Base-by-base conservation (phyloP, 2,113 vertebrate species). In the Solea senegalensis region DNA sequence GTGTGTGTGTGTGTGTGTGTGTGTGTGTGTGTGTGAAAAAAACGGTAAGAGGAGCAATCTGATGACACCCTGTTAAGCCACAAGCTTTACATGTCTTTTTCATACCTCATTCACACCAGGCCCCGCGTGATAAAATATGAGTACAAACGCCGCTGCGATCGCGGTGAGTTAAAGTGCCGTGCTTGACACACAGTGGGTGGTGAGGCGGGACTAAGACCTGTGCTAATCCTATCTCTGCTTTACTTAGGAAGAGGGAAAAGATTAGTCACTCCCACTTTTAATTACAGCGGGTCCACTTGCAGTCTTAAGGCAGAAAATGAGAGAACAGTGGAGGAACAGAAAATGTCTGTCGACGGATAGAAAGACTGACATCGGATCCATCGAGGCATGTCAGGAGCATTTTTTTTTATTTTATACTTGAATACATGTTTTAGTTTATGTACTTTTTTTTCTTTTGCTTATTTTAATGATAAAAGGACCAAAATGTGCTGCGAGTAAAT, bases 181-280 rank as follows among this genome's bases (percentile, higher is more conserved):
- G 79, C 57, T 69, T 74, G 57, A 58, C 52, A 43, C 79, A 76
- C 81, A 82, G 79, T 72, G 81, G 79, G 76, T 69, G 78, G 76
- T 48, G 73, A 76, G 65, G 68, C 81, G 78, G 71, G 58, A 72
- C 76, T 84, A 74, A 81, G 74, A 82, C 81, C 79, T 55, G 43
- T 58, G 74, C 57, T 85, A 82, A 89, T 84, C 78, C 77, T 28
- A 80, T 65, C 59, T 65, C 75, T 40, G 39, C 65, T 71, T 61
- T 40, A 27, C 65, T 71, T 61, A 55, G 67, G 49, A 60, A 34
- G 54, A 72, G 50, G 21, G 62, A 59, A 53, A 43, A 40, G 51
- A 65, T 78, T 62, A 68, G 58, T 48, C 54, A 40, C 44, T 44
- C 51, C 7, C 8, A 10, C 69, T 74, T 74, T 76, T 57, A 76